These are phyloP conservation scores for Gadopsis marmoratus DNA, from an alignment of 2,797 vertebrate genomes.

Conservation along the genomic window DNA sequence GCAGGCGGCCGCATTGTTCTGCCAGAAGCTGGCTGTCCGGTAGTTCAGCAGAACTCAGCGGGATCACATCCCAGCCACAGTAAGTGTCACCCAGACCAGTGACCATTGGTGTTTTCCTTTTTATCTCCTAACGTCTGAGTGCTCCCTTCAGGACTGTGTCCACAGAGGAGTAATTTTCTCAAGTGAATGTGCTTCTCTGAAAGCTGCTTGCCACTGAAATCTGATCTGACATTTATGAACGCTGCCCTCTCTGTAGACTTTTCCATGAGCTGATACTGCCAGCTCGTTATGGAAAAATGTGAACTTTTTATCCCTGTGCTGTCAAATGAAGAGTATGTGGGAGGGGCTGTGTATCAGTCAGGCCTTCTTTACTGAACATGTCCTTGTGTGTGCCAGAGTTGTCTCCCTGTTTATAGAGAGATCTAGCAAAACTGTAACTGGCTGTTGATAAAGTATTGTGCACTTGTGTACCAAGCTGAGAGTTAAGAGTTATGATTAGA, in stretches of 20 bases:
- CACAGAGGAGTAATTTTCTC: conserved; percentile 22
- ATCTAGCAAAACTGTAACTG: conserved; percentile 5
- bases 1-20: conserved; percentile 32
- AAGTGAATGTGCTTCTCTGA: conserved; percentile 21
- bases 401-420: conserved; percentile 53
- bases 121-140: neutral
- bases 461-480: conserved; percentile 36
- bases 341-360: conserved; percentile 56
- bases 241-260: conserved; percentile 62
- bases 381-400: conserved; percentile 28
- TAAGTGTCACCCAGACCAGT: neutral
- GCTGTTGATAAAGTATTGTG: conserved; percentile 36
- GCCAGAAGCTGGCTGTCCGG: neutral
- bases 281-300: conserved; percentile 75
- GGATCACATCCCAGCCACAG: conserved; percentile 26
- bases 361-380: conserved; percentile 32
- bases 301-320: conserved; percentile 72
- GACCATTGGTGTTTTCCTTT: neutral
- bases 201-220: conserved; percentile 45
- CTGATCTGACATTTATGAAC: conserved; percentile 61
- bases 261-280: conserved; percentile 66
- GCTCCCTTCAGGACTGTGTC: conserved; percentile 20
- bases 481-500: conserved; percentile 21
- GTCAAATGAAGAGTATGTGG: conserved; percentile 68
- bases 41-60: neutral